Evolutionary conservation across 2,797 vertebrate genomes (phyloP).

Genomic region (Phoxinus dragarum): DNA sequence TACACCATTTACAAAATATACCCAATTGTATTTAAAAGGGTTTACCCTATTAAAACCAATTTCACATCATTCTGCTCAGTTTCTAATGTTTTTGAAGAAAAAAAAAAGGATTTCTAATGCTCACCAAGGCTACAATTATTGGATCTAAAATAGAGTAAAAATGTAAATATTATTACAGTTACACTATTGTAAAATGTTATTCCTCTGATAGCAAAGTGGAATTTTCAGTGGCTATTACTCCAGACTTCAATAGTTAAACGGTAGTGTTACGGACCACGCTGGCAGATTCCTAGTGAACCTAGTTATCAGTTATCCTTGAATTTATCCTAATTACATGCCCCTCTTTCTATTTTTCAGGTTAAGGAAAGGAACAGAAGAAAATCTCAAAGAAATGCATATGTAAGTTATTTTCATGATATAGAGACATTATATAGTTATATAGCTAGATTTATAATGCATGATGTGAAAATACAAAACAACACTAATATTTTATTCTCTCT

Average conservation of each 20-base stretch:
- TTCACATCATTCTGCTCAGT: not conserved
- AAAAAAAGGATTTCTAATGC: too few species aligned
- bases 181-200: not conserved
- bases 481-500: not conserved
- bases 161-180: not conserved
- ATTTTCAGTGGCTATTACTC: not conserved
- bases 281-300: not conserved
- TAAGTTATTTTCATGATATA: slow-evolving; percentile 72
- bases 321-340: not conserved
- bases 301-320: slow-evolving; percentile 11
- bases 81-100: not conserved
- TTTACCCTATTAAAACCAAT: not conserved
- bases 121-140: not conserved
- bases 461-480: not conserved
- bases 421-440: too few species aligned
- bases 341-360: slow-evolving; percentile 67
- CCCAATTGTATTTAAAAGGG: not conserved
- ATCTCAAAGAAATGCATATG: slow-evolving; percentile 85
- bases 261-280: not conserved
- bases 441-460: not conserved
- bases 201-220: not conserved
- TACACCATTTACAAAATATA: not conserved
- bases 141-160: not conserved
- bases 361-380: slow-evolving; percentile 85
- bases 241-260: not conserved